Evolutionary conservation across 2,888 invertebrate species (phyloP).

Genomic region (Melanostoma mellinum): DNA sequence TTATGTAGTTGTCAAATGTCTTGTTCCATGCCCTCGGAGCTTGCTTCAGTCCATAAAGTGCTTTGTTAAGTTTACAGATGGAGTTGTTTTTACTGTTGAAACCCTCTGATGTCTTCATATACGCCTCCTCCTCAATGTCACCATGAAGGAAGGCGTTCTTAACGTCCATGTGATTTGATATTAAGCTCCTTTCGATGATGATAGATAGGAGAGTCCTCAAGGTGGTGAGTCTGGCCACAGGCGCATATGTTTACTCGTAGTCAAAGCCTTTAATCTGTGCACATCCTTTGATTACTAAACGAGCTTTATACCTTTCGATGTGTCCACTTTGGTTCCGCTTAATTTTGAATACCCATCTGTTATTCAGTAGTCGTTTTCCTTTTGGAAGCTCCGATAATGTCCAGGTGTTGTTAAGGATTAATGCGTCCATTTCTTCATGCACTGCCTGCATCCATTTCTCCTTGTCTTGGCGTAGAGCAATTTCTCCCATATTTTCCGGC

Average conservation of each 20-base stretch:
- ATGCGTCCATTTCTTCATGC: conserved; percentile 16
- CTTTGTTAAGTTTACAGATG: conserved; percentile 1
- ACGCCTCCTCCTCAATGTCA: conserved; percentile 10
- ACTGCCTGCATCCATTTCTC: conserved; percentile 26
- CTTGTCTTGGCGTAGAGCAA: conserved; percentile 15
- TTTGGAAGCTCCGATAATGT: conserved; percentile 19
- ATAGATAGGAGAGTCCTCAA: conserved; percentile 9
- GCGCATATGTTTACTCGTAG: background rate
- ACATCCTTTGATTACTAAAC: conserved; percentile 6
- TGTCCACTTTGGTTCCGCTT: conserved; percentile 3
- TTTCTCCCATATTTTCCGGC: conserved; percentile 14
- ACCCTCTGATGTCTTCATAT: conserved; percentile 6
- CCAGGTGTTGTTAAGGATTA: conserved; percentile 26
- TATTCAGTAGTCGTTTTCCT: conserved; percentile 17
- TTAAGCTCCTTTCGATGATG: background rate
- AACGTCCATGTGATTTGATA: background rate
- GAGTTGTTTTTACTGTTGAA: conserved; percentile 1
- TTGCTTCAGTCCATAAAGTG: conserved; percentile 1
- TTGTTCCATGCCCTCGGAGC: conserved; percentile 13
- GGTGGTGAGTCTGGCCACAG: conserved; percentile 5
- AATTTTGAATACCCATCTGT: background rate
- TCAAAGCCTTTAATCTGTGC: conserved; percentile 8
- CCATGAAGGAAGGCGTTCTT: conserved; percentile 7
- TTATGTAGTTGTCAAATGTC: conserved; percentile 6
- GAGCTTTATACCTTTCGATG: conserved; percentile 18